Evolutionary conservation across 2,888 invertebrate species (phyloP), one percentile per base, ranked within the genome.

Genomic region (Diogma glabrata): DNA sequence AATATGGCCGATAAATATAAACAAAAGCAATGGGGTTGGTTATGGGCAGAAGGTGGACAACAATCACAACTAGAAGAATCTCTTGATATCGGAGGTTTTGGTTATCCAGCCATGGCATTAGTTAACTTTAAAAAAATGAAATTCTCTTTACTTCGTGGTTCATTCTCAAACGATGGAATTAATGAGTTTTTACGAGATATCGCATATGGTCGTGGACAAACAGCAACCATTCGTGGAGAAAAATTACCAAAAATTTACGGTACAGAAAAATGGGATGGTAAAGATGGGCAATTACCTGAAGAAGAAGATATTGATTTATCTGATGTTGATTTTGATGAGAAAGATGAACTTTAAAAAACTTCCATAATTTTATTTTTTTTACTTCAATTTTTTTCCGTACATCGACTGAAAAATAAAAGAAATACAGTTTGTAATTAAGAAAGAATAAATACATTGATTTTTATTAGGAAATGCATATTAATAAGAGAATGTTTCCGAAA

Each of bases 81-180:
- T 0, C 69, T 99, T 28, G 97, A 93, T 64, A 86, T 99, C 57
- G 99, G 99, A 55, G 99, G 82, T 6, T 99, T 99, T 70, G 99
- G 99, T 9, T 99, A 99, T 70, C 99, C 99, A 2, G 96, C 97
- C 1, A 85, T 99, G 85, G 95, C 94, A 6, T 94, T 93, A 16
- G 84, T 97, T 52, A 99, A 95, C 71, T 80, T 86, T 12, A 90
- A 95, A 70, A 99, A 99, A 72, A 87, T 93, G 82, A 96, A 96
- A 69, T 99, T 87, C 73, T 89, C 96, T 0, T 77, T 91, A 7
- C 76, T 99, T 2, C 77, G 89, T 60, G 97, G 96, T 10, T 87
- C 96, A 19, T 99, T 96, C 75, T 92, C 92, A 0, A 82, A 86
- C 63, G 85, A 85, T 54, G 99, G 99, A 56, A 93, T 99, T 66